These are phyloP conservation scores for Caloenas nicobarica DNA, from an alignment of 2,113 vertebrate genomes.

Conservation along the genomic window DNA sequence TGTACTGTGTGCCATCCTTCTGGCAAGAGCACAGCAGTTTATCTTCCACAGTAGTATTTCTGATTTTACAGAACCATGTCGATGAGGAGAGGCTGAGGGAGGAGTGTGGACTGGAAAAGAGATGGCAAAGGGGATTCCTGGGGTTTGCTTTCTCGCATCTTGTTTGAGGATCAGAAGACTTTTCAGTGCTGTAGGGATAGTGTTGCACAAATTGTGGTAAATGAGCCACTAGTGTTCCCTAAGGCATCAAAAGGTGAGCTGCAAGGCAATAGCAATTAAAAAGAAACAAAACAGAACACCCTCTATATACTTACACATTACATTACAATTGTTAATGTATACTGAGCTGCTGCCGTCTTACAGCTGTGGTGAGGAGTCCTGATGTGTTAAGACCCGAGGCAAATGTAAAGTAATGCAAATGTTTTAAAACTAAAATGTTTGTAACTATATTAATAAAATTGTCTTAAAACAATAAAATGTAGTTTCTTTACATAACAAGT, in stretches of 20 bases:
- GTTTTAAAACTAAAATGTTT: neutral
- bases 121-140: neutral
- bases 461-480: neutral
- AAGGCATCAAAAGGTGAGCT: conserved; percentile 18
- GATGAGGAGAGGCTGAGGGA: neutral
- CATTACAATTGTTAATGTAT: neutral
- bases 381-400: neutral
- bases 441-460: neutral
- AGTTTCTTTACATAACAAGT: neutral
- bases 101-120: neutral
- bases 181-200: neutral
- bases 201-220: neutral
- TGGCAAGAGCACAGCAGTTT: neutral
- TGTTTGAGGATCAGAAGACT: neutral
- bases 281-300: neutral
- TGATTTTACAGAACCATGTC: neutral
- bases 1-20: neutral
- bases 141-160: neutral
- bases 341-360: neutral
- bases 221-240: neutral
- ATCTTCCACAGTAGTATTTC: neutral
- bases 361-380: neutral
- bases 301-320: neutral
- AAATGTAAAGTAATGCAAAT: neutral
- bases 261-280: neutral